phyloP scores from a whole-genome alignment of 2,888 invertebrate species.

The Clitarchus hookeri region DNA sequence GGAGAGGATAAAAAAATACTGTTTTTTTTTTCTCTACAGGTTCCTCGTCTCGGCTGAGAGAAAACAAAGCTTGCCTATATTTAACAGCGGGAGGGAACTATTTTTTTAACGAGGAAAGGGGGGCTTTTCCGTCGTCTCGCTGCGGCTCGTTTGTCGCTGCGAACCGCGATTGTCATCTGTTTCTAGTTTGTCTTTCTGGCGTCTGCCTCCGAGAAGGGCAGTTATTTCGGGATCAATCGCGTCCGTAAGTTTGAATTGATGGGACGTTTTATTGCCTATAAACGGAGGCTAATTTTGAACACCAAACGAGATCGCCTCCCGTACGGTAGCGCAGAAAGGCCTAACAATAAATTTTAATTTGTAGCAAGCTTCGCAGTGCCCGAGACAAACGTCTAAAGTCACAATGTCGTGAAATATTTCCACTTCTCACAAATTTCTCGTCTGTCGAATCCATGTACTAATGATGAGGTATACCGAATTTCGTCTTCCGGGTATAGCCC shows the following conservation, averaged over 20 bases:
- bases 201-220: background rate
- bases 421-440: no score
- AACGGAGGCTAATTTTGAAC: background rate
- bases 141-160: background rate
- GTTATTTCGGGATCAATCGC: background rate
- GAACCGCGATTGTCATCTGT: background rate
- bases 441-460: no score
- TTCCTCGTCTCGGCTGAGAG: background rate
- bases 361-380: no score
- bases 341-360: no score
- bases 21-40: background rate
- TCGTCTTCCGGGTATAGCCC: no score
- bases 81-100: background rate
- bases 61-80: background rate
- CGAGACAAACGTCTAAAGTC: no score
- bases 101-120: background rate
- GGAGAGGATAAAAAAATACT: background rate
- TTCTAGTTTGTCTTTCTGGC: conserved; percentile 6
- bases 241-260: background rate
- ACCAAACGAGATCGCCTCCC: no score
- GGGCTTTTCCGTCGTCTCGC: background rate
- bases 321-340: no score
- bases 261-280: background rate
- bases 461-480: no score
- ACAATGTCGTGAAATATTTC: no score